A percentile compares a stretch with the other conserved stretches of the same genome.
phyloP scores from a whole-genome alignment of 2,888 invertebrate species.

The Nudaria mundana region DNA sequence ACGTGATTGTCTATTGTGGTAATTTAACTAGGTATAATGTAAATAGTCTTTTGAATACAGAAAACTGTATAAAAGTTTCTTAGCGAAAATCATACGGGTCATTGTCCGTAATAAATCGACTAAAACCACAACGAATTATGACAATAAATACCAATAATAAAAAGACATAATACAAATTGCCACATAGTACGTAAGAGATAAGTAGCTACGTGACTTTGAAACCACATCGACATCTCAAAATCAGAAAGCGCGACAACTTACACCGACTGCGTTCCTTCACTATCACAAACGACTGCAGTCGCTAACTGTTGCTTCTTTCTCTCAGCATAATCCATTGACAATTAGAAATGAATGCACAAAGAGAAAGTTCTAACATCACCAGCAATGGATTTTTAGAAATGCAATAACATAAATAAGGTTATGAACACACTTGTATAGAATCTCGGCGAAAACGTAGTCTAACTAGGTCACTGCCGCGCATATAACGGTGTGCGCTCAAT shows the following conservation, averaged over 20 bases:
- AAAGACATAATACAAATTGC: slow-evolving; percentile 60
- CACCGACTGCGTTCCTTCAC: slow-evolving; percentile 36
- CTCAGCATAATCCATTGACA: slow-evolving; percentile 35
- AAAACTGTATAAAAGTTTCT: background rate
- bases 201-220: slow-evolving; percentile 71
- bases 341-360: slow-evolving; percentile 6
- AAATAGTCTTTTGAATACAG: no score
- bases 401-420: slow-evolving; percentile 57
- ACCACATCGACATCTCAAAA: slow-evolving; percentile 59
- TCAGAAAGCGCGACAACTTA: slow-evolving; percentile 75
- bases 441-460: slow-evolving; percentile 59
- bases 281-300: slow-evolving; percentile 15
- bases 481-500: slow-evolving; percentile 77
- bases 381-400: slow-evolving; percentile 27
- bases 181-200: slow-evolving; percentile 63
- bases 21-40: no score
- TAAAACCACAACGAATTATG: slow-evolving; percentile 21
- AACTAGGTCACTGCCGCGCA: slow-evolving; percentile 78
- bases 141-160: slow-evolving; percentile 44
- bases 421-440: slow-evolving; percentile 53
- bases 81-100: slow-evolving; percentile 6
- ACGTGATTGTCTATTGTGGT: no score
- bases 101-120: slow-evolving; percentile 18
- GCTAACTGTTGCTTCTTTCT: slow-evolving; percentile 17
- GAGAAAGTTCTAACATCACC: slow-evolving; percentile 27